phyloP scores from a whole-genome alignment of 2,797 vertebrate genomes.

The Micromesistius poutassou region DNA sequence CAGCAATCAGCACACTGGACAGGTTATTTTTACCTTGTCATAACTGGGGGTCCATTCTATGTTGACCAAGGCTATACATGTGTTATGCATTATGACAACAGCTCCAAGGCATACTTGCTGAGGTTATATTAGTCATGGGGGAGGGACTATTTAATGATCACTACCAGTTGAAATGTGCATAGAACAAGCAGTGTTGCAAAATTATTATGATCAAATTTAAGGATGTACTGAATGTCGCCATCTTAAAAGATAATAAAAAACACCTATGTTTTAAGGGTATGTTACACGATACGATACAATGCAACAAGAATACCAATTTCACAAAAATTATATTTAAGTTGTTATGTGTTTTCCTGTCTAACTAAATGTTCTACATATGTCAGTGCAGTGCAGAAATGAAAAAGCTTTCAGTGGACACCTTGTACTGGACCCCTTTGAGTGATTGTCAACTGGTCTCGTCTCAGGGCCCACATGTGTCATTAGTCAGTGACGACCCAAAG shows the following conservation, averaged over 20 bases:
- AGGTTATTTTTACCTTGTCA: slow-evolving; percentile 37
- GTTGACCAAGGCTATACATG: slow-evolving; percentile 35
- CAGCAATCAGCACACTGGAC: slow-evolving; percentile 20
- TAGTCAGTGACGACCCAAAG: too few relatives aligned
- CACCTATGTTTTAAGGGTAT: not conserved
- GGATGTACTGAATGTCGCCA: not conserved
- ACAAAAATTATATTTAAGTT: not conserved
- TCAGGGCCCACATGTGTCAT: too few relatives aligned
- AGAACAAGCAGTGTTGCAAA: not conserved
- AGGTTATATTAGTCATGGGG: slow-evolving; percentile 39
- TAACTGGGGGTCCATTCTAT: slow-evolving; percentile 17
- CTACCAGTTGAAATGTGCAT: slow-evolving; percentile 8
- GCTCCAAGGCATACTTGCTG: slow-evolving; percentile 37
- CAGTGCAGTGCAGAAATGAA: not conserved
- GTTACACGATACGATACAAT: not conserved
- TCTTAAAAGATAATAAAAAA: not conserved
- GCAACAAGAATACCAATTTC: not conserved
- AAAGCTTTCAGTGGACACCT: not conserved
- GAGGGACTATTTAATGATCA: slow-evolving; percentile 31
- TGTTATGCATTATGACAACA: slow-evolving; percentile 32
- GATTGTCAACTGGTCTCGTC: too few relatives aligned
- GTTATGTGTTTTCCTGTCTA: not conserved
- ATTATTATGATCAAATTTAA: not conserved
- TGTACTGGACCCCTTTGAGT: not conserved
- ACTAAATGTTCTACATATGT: not conserved